Evolutionary conservation across 2,888 invertebrate genomes (phyloP).

Genomic region (Notodonta dromedarius): DNA sequence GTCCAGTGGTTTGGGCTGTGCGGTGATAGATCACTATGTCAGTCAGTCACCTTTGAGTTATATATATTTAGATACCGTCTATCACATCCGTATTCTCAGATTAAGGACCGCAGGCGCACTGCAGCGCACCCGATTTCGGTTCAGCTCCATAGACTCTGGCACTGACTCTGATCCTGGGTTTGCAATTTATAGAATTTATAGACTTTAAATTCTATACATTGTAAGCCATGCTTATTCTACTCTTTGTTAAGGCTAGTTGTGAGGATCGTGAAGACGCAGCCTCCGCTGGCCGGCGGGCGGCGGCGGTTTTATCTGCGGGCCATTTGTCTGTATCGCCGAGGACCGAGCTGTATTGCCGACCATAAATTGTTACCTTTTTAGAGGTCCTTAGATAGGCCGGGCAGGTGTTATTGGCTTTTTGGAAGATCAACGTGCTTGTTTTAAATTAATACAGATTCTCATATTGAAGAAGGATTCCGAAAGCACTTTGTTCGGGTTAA

Average conservation of each 20-base stretch:
- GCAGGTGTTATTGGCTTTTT: neutral
- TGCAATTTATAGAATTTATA: too few relatives aligned
- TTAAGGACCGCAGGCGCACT: too few relatives aligned
- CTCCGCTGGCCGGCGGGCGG: neutral
- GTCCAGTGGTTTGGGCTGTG: too few relatives aligned
- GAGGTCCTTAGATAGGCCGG: neutral
- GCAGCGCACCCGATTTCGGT: too few relatives aligned
- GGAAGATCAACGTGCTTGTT: neutral
- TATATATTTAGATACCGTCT: too few relatives aligned
- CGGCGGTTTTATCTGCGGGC: neutral
- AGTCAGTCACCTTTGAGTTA: too few relatives aligned
- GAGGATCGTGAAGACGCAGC: neutral
- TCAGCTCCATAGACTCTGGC: too few relatives aligned
- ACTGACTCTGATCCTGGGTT: too few relatives aligned
- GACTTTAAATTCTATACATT: neutral
- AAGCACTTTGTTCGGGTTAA: too few relatives aligned
- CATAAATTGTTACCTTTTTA: conserved; percentile 5
- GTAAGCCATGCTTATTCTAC: neutral
- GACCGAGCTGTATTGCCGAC: neutral
- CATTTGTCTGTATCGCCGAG: neutral
- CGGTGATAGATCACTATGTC: too few relatives aligned
- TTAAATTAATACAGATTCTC: neutral
- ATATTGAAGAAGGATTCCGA: too few relatives aligned
- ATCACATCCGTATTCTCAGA: too few relatives aligned
- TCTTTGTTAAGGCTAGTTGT: neutral